phyloP scores from a whole-genome alignment of 2,797 vertebrate genomes.

The Onychomys torridus region DNA sequence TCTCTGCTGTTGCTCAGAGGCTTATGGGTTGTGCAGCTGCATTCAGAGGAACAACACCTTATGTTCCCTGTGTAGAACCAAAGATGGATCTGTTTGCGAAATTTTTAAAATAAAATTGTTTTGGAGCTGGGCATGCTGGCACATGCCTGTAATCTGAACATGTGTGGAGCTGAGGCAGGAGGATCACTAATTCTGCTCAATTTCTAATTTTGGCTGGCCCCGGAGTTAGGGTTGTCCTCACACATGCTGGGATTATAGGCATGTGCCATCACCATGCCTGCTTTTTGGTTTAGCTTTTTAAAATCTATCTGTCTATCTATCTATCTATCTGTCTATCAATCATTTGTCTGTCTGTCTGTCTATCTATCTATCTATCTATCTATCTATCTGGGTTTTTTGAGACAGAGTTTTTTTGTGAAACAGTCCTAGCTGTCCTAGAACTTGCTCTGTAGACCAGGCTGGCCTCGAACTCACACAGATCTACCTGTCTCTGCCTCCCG shows the following conservation, averaged over 20 bases:
- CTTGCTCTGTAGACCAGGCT: not conserved
- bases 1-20: not conserved
- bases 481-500: not conserved
- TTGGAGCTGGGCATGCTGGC: not conserved
- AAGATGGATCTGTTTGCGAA: not conserved
- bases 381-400: not conserved
- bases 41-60: not conserved
- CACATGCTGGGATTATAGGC: not conserved
- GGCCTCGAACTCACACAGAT: not conserved
- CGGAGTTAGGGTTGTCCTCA: not conserved
- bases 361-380: no score
- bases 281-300: no score
- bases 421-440: not conserved
- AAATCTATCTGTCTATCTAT: no score
- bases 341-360: no score
- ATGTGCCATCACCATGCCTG: not conserved
- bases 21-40: rapidly evolving
- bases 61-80: not conserved
- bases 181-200: not conserved
- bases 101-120: not conserved
- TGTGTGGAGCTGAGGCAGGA: not conserved
- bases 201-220: not conserved
- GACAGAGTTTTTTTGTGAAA: not conserved
- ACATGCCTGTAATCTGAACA: not conserved
- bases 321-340: no score